phyloP scores from a whole-genome alignment of 2,797 vertebrate genomes.

The Poeciliopsis gracilis region DNA sequence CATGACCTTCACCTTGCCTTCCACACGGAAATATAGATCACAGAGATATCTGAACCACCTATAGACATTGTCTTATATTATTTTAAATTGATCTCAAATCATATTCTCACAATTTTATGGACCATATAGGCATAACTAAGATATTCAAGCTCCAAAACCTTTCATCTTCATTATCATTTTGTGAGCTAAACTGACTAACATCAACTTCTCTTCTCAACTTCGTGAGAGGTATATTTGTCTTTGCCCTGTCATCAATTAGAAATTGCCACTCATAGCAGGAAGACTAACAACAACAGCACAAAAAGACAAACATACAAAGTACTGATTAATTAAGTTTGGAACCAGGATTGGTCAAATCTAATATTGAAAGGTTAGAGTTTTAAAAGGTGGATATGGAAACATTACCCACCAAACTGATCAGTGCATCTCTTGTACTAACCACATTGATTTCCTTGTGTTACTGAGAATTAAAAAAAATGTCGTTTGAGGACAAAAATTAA shows the following conservation, averaged over 20 bases:
- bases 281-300: not conserved
- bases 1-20: conserved; percentile 54
- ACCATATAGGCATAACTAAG: not conserved
- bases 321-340: not conserved
- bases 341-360: not conserved
- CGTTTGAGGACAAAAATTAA: conserved; percentile 2
- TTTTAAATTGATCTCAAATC: conserved; percentile 18
- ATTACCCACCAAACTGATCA: not conserved
- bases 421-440: not conserved
- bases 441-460: not conserved
- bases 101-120: not conserved
- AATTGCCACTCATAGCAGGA: not conserved
- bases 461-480: not conserved
- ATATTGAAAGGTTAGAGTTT: not conserved
- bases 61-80: conserved; percentile 16
- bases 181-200: not conserved
- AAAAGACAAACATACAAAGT: not conserved
- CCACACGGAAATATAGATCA: conserved; percentile 23
- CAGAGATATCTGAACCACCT: conserved; percentile 33
- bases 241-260: not conserved
- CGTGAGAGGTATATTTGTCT: not conserved
- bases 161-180: not conserved
- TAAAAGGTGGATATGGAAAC: not conserved
- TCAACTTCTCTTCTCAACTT: not conserved
- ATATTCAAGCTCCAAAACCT: not conserved